A percentile compares a stretch with the other conserved stretches of the same genome.
Conservation (phyloP, 1,140 invertebrate genomes). For the Reticulitermes speratus region DNA sequence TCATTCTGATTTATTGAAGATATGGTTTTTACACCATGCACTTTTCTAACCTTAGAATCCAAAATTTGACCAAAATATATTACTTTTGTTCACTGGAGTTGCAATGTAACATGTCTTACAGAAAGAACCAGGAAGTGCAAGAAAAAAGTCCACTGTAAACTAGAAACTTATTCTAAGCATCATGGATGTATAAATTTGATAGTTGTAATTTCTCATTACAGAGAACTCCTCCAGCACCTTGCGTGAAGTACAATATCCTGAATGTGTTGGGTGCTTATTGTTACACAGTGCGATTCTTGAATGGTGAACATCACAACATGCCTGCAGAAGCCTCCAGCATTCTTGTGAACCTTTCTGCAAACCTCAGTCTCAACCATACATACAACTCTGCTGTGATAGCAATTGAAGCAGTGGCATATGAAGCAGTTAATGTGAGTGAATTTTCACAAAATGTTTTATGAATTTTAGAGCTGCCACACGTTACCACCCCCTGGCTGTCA, state of each 20-base stretch:
- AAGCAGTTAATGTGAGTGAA: conserved; percentile 54
- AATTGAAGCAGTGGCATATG: conserved; percentile 59
- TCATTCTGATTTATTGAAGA: too few species aligned
- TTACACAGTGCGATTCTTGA: conserved; percentile 63
- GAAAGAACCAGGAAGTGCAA: too few species aligned
- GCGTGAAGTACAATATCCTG: conserved; percentile 64
- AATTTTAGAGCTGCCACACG: not conserved
- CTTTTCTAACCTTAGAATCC: too few species aligned
- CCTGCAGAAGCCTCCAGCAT: conserved; percentile 56
- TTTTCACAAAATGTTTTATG: conserved; percentile 4
- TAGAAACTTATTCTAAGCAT: too few species aligned
- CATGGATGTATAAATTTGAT: not conserved
- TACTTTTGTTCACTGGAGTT: too few species aligned
- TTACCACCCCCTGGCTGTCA: not conserved
- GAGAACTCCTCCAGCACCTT: conserved; percentile 60
- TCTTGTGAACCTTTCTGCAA: conserved; percentile 59
- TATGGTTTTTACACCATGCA: too few species aligned
- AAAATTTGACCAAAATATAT: too few species aligned
- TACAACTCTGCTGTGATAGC: conserved; percentile 60
- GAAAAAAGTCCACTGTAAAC: too few species aligned
- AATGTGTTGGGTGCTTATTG: conserved; percentile 69
- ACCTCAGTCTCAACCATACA: conserved; percentile 58
- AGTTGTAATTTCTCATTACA: conserved; percentile 48
- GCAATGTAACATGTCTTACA: too few species aligned
- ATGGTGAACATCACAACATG: conserved; percentile 65